phyloP scores from a whole-genome alignment of 92 coral and sea anemone species.

The Epizoanthus illoricatus region DNA sequence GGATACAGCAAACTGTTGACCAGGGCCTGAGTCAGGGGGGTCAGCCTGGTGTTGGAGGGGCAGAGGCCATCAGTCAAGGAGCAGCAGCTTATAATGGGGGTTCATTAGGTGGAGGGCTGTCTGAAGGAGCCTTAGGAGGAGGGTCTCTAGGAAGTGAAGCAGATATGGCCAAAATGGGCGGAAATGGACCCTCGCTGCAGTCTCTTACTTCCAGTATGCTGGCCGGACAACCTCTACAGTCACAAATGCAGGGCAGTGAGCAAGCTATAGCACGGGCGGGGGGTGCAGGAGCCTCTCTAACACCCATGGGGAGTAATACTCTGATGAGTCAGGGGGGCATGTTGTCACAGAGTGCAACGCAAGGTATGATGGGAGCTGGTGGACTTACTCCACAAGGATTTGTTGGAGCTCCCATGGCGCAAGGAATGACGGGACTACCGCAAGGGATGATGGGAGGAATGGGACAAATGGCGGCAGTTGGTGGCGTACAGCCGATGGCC shows the following conservation, averaged over 20 bases:
- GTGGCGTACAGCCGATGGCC: slow-evolving; percentile 48
- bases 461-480: slow-evolving; percentile 29
- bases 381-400: slow-evolving; percentile 20
- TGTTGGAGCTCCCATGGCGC: slow-evolving; percentile 40
- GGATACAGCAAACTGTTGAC: slow-evolving; percentile 14
- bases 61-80: background rate
- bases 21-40: slow-evolving; percentile 29
- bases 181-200: slow-evolving; percentile 1
- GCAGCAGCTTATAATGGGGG: slow-evolving; percentile 27
- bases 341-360: slow-evolving; percentile 10
- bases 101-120: background rate
- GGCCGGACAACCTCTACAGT: slow-evolving; percentile 15
- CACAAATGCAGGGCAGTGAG: slow-evolving; percentile 29
- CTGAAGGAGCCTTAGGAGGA: slow-evolving; percentile 23
- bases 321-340: slow-evolving; percentile 13
- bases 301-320: slow-evolving; percentile 5
- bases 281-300: background rate
- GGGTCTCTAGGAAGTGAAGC: slow-evolving; percentile 14
- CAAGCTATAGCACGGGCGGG: slow-evolving; percentile 8
- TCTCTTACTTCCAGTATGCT: slow-evolving; percentile 27
- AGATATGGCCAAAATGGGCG: slow-evolving; percentile 21
- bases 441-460: slow-evolving; percentile 49
- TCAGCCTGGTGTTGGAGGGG: slow-evolving; percentile 25
- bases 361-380: slow-evolving; percentile 26
- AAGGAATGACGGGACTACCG: slow-evolving; percentile 42